Conservation (phyloP, 2,797 vertebrate species). For the Tokudaia tokunoshimensis region DNA sequence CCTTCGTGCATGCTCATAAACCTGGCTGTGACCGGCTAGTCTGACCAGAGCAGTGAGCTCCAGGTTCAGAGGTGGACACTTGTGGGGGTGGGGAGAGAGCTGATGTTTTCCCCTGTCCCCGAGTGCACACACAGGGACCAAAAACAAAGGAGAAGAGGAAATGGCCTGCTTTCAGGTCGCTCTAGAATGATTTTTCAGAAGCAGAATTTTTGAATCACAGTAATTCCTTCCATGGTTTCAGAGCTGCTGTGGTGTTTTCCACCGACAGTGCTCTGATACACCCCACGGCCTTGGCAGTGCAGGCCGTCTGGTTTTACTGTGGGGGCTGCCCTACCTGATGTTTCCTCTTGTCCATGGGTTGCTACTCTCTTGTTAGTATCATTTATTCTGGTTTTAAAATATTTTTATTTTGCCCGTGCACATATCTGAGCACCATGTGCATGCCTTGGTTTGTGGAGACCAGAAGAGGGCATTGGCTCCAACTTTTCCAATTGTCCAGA, state of each 20-base stretch:
- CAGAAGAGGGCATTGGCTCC: no score
- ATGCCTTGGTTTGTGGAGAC: not conserved
- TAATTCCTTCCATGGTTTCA: not conserved
- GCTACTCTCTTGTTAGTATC: not conserved
- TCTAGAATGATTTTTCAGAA: not conserved
- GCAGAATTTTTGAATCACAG: not conserved
- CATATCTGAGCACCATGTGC: not conserved
- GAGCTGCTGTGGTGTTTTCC: not conserved
- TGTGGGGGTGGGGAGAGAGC: no score
- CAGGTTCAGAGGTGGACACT: not conserved
- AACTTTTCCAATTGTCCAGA: not conserved
- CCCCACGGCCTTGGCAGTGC: not conserved
- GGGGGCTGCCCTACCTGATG: not conserved
- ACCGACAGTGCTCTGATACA: no score
- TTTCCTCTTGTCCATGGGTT: not conserved
- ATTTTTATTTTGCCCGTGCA: not conserved
- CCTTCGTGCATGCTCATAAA: not conserved
- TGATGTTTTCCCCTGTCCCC: not conserved
- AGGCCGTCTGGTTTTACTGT: not conserved
- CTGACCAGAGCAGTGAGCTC: not conserved
- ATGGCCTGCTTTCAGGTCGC: not conserved
- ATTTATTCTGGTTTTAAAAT: not conserved
- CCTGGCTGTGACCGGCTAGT: not conserved
- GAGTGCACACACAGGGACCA: no score
- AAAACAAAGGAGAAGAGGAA: not conserved